Evolutionary conservation across 2,113 vertebrate genomes (phyloP), one percentile per base, ranked within the genome.

Genomic region (Girardinichthys multiradiatus): DNA sequence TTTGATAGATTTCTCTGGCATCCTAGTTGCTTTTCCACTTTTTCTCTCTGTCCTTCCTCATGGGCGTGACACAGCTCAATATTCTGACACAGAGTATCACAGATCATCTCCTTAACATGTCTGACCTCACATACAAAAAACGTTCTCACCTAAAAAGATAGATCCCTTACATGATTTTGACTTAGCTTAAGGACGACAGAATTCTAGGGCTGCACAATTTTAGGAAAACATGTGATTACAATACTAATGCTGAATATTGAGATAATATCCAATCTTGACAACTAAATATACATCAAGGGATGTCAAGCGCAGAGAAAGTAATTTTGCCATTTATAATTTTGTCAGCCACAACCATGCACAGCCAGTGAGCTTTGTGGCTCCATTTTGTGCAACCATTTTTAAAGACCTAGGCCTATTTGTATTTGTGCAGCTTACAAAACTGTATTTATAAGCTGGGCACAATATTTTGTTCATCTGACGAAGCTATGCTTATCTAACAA

Each of bases 1-100:
- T 37, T 54, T 70, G 74, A 84, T 69, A 62, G 80, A 86, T 37
- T 65, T 68, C 70, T 70, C 78, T 69, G 4, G 64, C 70, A 72
- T 81, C 69, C 63, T 57, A 30, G 35, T 57, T 73, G 37, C 21
- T 26, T 29, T 64, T 68, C 30, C 57, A 51, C 28, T 60, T 74
- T 48, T 63, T 79, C 65, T 64, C 61, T 54, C 61, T 2, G 14
- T 74, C 74, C 29, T 66, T 74, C 72, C 54, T 68, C 12, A 13
- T 14, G 11, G 72, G 72, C 61, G 63, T 61, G 21, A 78, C 66
- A 62, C 27, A 62, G 73, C 68, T 72, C 59, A 73, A 79, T 79
- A 70, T 51, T 85, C 39, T 74, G 72, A 28, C 59, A 48, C 21
- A 33, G 14, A 6, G 0, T 42, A 62, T 26, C 31, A 59, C 19